Base-by-base conservation (phyloP, 2,797 vertebrate species). In the Eospalax fontanierii region DNA sequence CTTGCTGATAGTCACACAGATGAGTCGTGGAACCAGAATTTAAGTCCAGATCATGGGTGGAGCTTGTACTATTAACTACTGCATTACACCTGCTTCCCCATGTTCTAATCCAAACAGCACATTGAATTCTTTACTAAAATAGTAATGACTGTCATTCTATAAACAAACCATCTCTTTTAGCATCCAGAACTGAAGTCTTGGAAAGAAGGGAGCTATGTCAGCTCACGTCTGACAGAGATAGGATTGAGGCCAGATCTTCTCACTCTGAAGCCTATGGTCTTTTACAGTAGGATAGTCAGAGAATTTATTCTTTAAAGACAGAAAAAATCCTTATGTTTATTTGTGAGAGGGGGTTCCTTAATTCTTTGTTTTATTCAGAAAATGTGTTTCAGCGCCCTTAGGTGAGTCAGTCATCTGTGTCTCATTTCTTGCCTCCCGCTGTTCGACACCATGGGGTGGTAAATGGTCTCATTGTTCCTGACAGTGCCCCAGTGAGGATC, bases 311-410 rank as follows among this genome's bases (percentile, higher is more conserved):
- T 57, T 6, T 35, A 75, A 14, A 73, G 50, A 94, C 43, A 38
- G 63, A 46, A 18, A 85, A 91, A 81, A 61, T 46, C 46, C 24
- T 43, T 82, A 7, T 73, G 54, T 75, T 28, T 61, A 2, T 71
- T 30, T 66, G 22, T 70, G 93, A 78, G 33, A 59, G 18, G 12
- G 4, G 68, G 91, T 92, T 84, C 57, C 78, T 93, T 89, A 65
- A 87, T 90, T 86, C 11, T 7, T 93, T 81, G 28, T 78, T 38
- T 68, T 70, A 4, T 54, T 79, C 24, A 33, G 59, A 73, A 93
- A 78, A 21, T 43, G 2, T 79, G 61, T 86, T 76, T 81, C 7
- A 18, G 2, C 63, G 88, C 30, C 33, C 35, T 43, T 74, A 84
- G 75, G 22, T 89, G 78, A 86, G 18, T 87, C 65, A 80, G 43